Evolutionary conservation across 2,113 vertebrate species (phyloP), one percentile per base, ranked within the genome.

Genomic region (Rhea pennata): DNA sequence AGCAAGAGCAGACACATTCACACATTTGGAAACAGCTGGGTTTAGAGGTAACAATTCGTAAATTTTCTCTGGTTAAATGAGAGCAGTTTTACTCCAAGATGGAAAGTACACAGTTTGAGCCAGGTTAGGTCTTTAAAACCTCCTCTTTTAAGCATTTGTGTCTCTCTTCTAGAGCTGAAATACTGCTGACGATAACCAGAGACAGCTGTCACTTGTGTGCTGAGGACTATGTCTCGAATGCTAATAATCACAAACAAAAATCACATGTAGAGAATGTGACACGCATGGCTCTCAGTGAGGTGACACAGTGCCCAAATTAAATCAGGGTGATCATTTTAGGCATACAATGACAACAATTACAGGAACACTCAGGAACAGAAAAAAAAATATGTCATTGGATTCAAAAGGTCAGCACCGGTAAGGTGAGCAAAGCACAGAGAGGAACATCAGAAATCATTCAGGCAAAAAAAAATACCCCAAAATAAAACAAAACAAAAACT

Each of bases 201-300:
- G 93, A 85, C 56, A 88, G 92, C 89, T 93, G 92, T 78, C 89
- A 54, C 88, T 95, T 92, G 94, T 94, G 93, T 93, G 96, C 96
- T 87, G 39, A 97, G 97, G 96, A 96, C 93, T 96, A 94, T 11
- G 9, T 86, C 97, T 97, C 84, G 92, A 96, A 79, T 86, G 95
- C 92, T 96, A 94, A 92, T 81, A 12, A 65, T 94, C 98, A 98
- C 98, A 98, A 98, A 98, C 98, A 98, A 98, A 98, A 98, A 98
- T 97, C 97, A 98, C 98, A 98, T 87, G 98, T 95, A 97, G 88
- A 98, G 93, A 97, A 96, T 97, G 97, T 92, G 77, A 98, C 98
- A 98, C 96, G 76, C 97, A 98, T 98, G 98, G 97, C 97, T 97
- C 98, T 98, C 64, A 62, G 97, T 97, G 96, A 97, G 92, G 98